These are phyloP conservation scores for Euleptes europaea DNA, from an alignment of 2,113 vertebrate genomes.

Conservation along the genomic window DNA sequence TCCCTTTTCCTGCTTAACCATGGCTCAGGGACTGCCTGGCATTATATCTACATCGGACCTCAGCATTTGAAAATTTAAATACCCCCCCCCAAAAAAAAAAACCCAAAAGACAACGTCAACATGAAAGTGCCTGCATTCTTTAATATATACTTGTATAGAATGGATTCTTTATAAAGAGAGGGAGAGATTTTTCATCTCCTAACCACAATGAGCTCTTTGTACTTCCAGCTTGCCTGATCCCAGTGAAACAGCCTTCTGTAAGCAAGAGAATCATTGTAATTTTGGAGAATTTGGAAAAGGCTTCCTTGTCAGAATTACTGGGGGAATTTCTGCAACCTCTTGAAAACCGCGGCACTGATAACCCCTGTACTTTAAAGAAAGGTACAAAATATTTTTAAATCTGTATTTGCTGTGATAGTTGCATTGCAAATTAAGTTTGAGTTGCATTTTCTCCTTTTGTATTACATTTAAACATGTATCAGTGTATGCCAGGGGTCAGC, in stretches of 20 bases:
- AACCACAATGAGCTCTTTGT: slow-evolving; percentile 33
- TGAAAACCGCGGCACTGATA: slow-evolving; percentile 83
- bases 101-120: background rate
- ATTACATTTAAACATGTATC: background rate
- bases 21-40: background rate
- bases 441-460: background rate
- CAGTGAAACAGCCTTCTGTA: slow-evolving; percentile 71
- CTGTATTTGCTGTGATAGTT: background rate
- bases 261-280: slow-evolving; percentile 84
- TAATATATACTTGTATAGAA: slow-evolving; percentile 22
- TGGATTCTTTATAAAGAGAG: slow-evolving; percentile 18
- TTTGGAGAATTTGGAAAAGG: slow-evolving; percentile 88
- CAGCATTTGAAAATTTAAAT: background rate
- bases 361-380: slow-evolving; percentile 77
- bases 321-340: slow-evolving; percentile 89
- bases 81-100: background rate
- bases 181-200: slow-evolving; percentile 8
- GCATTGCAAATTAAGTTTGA: background rate
- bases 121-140: background rate
- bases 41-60: background rate
- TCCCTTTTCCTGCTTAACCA: background rate
- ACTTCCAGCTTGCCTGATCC: slow-evolving; percentile 85
- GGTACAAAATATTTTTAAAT: slow-evolving; percentile 71
- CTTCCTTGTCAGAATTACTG: slow-evolving; percentile 86
- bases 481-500: too few species aligned